phyloP scores from a whole-genome alignment of 2,113 vertebrate species.

The Rhinopomastus cyanomelas region DNA sequence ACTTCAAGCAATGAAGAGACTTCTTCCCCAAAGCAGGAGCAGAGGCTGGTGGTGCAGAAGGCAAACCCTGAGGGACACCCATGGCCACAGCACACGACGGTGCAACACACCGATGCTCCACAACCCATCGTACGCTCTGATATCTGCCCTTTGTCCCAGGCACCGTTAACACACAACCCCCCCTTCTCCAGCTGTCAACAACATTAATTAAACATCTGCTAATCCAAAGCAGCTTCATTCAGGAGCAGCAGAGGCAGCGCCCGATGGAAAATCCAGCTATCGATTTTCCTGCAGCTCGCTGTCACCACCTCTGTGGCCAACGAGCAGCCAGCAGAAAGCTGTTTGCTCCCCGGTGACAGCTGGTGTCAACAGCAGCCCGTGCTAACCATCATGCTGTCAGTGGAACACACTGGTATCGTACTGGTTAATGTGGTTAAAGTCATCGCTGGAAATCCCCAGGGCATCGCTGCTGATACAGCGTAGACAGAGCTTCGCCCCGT shows the following conservation, averaged over 20 bases:
- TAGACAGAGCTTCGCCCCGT: background rate
- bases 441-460: background rate
- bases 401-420: background rate
- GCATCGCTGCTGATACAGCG: background rate
- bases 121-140: background rate
- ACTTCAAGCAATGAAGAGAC: background rate
- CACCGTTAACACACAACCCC: background rate
- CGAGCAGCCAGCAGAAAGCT: background rate
- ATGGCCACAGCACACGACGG: rapidly evolving
- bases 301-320: background rate
- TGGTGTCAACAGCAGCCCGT: background rate
- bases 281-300: slow-evolving; percentile 30
- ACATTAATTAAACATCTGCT: background rate
- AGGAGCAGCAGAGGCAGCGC: background rate
- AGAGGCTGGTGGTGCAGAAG: background rate
- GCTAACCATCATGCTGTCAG: background rate
- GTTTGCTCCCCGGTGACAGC: background rate
- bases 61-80: background rate
- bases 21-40: background rate
- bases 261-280: slow-evolving; percentile 17
- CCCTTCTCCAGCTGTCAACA: background rate
- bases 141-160: background rate
- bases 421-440: background rate
- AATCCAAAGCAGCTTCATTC: background rate
- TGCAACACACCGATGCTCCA: too few relatives aligned